Base-by-base conservation (phyloP, 2,888 invertebrate genomes). In the Synanthedon andrenaeformis region DNA sequence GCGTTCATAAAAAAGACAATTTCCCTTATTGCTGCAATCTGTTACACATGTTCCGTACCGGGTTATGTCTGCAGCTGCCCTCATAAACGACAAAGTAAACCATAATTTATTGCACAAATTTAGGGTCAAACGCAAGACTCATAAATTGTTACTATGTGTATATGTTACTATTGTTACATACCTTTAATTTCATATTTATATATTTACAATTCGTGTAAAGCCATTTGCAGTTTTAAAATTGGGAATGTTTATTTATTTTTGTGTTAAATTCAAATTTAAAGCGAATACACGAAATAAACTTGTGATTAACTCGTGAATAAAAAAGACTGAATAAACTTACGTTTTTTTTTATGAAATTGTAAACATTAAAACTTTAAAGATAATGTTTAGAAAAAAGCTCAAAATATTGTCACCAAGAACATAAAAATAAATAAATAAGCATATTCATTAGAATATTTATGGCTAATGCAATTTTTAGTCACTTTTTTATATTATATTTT, bases 11-110 rank as follows among this genome's bases (percentile, higher is more conserved):
- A 86, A 86, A 86, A 85, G 84, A 87, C 86, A 87, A 86, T 86
- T 82, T 84, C 78, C 83, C 83, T 85, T 87, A 87, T 86, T 84
- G 84, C 85, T 72, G 80, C 81, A 87, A 86, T 86, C 85, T 82
- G 85, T 79, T 79, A 84, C 86, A 85, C 82, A 80, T 85, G 85
- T 74, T 81, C 77, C 74, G 66, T 67, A 63, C 72, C 67, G 72
- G 80, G 82, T 79, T 79, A 82, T 78, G 82, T 79, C 83, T 82
- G 79, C 76, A 74, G 72, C 74, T 72, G 70, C 79, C 76, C 82
- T 84, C 85, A 86, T 86, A 85, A 86, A 86, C 86, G 85, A 85
- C 85, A 85, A 83, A 86, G 84, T 85, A 85, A 86, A 86, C 82
- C 79, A 82, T 83, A 80, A 85, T 84, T 83, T 86, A 86, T 84